A percentile compares a stretch with the other conserved stretches of the same genome.
These are phyloP conservation scores for Syrmaticus mikado DNA, from an alignment of 2,113 vertebrate genomes.

Conservation along the genomic window DNA sequence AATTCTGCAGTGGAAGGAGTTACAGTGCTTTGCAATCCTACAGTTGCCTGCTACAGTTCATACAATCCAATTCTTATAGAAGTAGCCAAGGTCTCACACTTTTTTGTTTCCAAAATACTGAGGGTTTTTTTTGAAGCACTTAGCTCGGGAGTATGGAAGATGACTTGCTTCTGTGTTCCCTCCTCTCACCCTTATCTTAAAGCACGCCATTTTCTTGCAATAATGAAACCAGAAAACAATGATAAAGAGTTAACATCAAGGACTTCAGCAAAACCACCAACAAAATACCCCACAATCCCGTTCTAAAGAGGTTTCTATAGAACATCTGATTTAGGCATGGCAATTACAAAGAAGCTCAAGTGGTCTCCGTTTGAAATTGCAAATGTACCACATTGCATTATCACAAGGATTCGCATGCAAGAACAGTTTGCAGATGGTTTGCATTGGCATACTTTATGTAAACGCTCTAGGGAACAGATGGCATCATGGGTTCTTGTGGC, in stretches of 20 bases:
- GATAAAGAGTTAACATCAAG: slow-evolving; percentile 44
- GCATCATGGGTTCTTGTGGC: slow-evolving; percentile 67
- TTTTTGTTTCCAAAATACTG: background rate
- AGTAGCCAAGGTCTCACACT: background rate
- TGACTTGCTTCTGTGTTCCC: background rate
- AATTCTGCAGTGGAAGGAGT: background rate
- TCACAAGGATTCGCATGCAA: slow-evolving; percentile 60
- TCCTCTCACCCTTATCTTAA: background rate
- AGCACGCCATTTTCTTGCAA: background rate
- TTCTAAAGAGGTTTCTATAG: slow-evolving; percentile 59
- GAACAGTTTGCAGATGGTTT: slow-evolving; percentile 77
- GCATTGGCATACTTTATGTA: slow-evolving; percentile 73
- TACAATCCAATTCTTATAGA: background rate
- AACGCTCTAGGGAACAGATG: slow-evolving; percentile 79
- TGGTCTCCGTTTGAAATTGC: slow-evolving; percentile 75
- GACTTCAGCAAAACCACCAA: slow-evolving; percentile 16
- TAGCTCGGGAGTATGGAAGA: background rate
- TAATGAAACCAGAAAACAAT: slow-evolving; percentile 27
- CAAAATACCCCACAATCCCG: slow-evolving; percentile 6
- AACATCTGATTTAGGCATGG: slow-evolving; percentile 67
- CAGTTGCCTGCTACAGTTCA: background rate
- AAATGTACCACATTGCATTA: slow-evolving; percentile 67
- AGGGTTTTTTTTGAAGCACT: background rate
- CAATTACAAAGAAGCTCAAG: slow-evolving; percentile 73
- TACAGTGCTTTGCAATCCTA: background rate